Evolutionary conservation across 2,797 vertebrate genomes (phyloP), one percentile per base, ranked within the genome.

Genomic region (Glossophaga mutica): DNA sequence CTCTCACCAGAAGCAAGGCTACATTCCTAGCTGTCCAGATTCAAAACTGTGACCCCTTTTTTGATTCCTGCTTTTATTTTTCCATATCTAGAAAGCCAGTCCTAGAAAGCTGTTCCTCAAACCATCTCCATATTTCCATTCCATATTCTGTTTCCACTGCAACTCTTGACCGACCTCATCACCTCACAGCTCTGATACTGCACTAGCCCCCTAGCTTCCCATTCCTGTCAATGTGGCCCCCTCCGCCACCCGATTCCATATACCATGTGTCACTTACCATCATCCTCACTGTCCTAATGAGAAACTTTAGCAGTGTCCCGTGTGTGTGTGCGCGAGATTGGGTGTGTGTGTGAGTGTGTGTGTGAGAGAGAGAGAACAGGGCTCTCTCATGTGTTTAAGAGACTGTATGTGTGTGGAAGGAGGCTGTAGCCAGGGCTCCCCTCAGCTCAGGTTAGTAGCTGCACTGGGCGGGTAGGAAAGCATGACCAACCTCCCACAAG

Each of bases 51-150:
- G 46, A 55, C 42, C 37, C 32, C 15, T 1, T 3, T 6, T 67
- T 67, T 87, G 46, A 90, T 37, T 91, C 44, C 22, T 90, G 44
- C 26, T 37, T 87, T 67, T 71, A 65, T 44, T 78, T 86, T 65
- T 62, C 50, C 52, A 71, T 29, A 34, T 14, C n/a, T n/a, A 85
- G 78, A 92, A 95, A 81, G 14, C 16, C 34, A 70, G 18, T 77
- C 67, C 87, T 59, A 48, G 3, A 19, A 21, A 81, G 42, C 42
- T 82, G 3, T 44, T 81, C 46, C 73, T 59, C 44, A 78, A 57
- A 87, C 67, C 24, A 62, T 71, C 48, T 79, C 50, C 37, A 82
- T 6, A 50, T n/a, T 57, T n/a, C 32, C 81, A 85, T 22, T 32
- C 9, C 11, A 26, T 32, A 50, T 42, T 50, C 26, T 22, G 2